Conservation (phyloP, 2,888 invertebrate genomes). For the Diloba caeruleocephala region DNA sequence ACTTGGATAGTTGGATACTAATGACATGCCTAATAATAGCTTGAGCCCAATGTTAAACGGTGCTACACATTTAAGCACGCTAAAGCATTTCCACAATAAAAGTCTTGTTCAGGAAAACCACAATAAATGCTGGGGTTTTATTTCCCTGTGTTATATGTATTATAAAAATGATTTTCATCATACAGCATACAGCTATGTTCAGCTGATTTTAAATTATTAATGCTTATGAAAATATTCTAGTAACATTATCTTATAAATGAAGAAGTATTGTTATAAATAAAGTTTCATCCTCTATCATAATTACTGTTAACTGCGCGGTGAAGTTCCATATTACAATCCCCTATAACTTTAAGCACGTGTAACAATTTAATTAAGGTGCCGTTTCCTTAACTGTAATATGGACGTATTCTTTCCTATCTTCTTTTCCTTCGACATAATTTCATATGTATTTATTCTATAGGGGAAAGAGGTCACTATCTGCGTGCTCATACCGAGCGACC, state of each 20-base stretch:
- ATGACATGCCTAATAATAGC: constrained; percentile 14
- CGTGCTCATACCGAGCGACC: too few relatives aligned
- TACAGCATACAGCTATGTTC: too few relatives aligned
- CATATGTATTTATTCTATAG: constrained; percentile 34
- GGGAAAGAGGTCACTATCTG: constrained; percentile 20
- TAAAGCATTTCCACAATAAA: constrained; percentile 1
- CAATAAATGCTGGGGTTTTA: too few relatives aligned
- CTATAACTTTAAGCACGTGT: constrained; percentile 27
- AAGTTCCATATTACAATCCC: constrained; percentile 7
- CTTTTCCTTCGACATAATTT: constrained; percentile 29
- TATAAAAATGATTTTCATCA: too few relatives aligned
- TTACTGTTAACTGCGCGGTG: neutral
- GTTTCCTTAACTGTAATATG: constrained; percentile 28
- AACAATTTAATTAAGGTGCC: constrained; percentile 43
- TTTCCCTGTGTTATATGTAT: too few relatives aligned
- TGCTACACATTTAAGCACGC: constrained; percentile 29
- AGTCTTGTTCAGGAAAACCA: neutral
- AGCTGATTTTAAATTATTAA: too few relatives aligned
- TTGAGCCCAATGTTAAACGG: constrained; percentile 13
- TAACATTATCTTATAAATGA: neutral
- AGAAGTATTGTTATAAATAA: neutral
- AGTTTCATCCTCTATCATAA: neutral
- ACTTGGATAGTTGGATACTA: too few relatives aligned
- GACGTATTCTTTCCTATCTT: constrained; percentile 22
- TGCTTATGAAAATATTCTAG: too few relatives aligned